phyloP scores from a whole-genome alignment of 2,797 vertebrate genomes.

The Taeniopygia guttata region DNA sequence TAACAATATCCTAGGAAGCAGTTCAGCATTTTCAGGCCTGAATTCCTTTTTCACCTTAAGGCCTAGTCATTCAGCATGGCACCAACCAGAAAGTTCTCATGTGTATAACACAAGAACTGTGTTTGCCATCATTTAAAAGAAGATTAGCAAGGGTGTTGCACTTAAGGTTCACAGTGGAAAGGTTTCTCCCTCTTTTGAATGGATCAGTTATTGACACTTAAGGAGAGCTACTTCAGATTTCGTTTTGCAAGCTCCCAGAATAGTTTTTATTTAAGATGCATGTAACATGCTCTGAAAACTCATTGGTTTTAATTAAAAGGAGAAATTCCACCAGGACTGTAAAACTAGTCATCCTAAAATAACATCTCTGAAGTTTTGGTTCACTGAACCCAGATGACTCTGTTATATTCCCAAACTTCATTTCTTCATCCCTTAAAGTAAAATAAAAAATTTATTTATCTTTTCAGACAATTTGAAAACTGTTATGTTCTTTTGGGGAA shows the following conservation, averaged over 20 bases:
- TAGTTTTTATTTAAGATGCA: neutral
- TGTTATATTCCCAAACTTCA: neutral
- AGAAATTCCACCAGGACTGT: neutral
- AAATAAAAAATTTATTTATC: neutral
- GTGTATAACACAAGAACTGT: neutral
- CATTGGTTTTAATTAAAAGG: slow-evolving; percentile 20
- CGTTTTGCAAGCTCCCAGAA: neutral
- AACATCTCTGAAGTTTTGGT: neutral
- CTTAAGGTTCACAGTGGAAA: neutral
- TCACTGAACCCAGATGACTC: neutral
- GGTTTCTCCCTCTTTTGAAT: neutral
- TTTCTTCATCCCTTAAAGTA: neutral
- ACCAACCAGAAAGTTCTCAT: neutral
- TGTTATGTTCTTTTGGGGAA: neutral
- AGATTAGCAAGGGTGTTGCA: neutral
- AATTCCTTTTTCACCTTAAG: neutral
- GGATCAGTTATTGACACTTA: neutral
- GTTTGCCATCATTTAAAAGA: neutral
- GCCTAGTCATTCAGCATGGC: neutral
- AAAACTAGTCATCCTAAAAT: neutral
- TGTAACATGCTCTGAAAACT: neutral
- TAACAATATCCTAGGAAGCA: neutral
- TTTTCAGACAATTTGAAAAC: neutral
- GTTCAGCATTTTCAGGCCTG: neutral
- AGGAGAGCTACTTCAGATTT: neutral